phyloP scores from a whole-genome alignment of 2,797 vertebrate species.

The Fundulus diaphanus region DNA sequence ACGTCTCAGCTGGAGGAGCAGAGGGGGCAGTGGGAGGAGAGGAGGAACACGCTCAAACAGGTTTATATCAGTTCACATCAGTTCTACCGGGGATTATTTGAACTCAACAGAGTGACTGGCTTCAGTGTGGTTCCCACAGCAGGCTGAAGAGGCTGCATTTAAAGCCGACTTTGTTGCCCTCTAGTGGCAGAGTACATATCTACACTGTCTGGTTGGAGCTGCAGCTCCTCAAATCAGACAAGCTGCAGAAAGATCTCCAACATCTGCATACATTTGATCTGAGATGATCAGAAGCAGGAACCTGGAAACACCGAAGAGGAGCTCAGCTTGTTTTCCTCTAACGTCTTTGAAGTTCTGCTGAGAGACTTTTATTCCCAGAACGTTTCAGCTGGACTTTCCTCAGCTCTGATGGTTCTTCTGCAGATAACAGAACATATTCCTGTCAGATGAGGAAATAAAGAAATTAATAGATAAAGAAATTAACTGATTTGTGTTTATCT shows the following conservation, averaged over 20 bases:
- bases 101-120: background rate
- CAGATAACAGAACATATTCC: background rate
- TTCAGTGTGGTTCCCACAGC: too few relatives aligned
- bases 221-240: background rate
- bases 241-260: slow-evolving; percentile 3
- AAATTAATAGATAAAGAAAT: background rate
- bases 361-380: background rate
- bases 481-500: background rate
- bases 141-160: background rate
- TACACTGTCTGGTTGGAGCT: background rate
- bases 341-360: too few relatives aligned
- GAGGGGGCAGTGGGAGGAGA: slow-evolving; percentile 79
- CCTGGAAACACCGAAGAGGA: background rate
- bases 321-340: too few relatives aligned
- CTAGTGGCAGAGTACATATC: background rate
- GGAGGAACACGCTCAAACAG: slow-evolving; percentile 68
- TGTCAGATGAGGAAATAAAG: background rate
- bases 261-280: background rate
- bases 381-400: background rate
- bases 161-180: background rate
- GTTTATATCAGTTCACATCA: slow-evolving; percentile 61
- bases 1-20: slow-evolving; percentile 70
- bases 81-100: background rate
- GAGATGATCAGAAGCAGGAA: slow-evolving; percentile 1
- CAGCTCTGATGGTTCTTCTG: background rate